Evolutionary conservation across 2,888 invertebrate species (phyloP).

Genomic region (Seira ritae): DNA sequence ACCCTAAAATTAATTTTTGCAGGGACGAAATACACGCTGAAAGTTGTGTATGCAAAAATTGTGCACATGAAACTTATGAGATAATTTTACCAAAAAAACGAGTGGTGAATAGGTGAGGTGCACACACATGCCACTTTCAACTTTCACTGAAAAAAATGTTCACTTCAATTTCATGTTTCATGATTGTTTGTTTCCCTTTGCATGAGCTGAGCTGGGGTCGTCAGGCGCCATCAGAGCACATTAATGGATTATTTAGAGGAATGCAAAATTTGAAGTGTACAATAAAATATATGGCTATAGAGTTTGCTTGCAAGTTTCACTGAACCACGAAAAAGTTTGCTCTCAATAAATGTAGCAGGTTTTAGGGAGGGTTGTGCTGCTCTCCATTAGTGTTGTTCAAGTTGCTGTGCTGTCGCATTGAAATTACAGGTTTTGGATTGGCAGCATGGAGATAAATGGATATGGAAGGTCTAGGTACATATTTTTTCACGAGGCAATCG

Average conservation of each 20-base stretch:
- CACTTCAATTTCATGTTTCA: not conserved
- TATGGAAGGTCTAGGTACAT: not conserved
- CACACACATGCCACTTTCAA: not conserved
- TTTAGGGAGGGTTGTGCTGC: not conserved
- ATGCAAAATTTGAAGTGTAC: constrained; percentile 3
- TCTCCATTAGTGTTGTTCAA: constrained; percentile 1
- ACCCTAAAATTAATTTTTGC: too few relatives aligned
- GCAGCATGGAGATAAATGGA: not conserved
- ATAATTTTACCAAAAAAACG: not conserved
- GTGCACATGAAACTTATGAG: not conserved
- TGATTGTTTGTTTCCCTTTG: not conserved
- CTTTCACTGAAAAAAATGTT: not conserved
- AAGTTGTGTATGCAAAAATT: too few relatives aligned
- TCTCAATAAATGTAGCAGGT: not conserved
- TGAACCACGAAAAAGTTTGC: not conserved
- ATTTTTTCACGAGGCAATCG: not conserved
- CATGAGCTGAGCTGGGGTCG: not conserved
- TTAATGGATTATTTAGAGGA: constrained; percentile 16
- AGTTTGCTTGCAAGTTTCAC: too few relatives aligned
- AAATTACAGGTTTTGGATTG: not conserved
- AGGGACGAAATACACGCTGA: too few relatives aligned
- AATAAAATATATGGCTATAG: constrained; percentile 15
- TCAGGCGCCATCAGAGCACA: constrained; percentile 11
- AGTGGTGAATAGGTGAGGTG: not conserved
- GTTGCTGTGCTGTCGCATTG: not conserved